Evolutionary conservation across 2,797 vertebrate genomes (phyloP), one percentile per base, ranked within the genome.

Genomic region (Potorous gilbertii): DNA sequence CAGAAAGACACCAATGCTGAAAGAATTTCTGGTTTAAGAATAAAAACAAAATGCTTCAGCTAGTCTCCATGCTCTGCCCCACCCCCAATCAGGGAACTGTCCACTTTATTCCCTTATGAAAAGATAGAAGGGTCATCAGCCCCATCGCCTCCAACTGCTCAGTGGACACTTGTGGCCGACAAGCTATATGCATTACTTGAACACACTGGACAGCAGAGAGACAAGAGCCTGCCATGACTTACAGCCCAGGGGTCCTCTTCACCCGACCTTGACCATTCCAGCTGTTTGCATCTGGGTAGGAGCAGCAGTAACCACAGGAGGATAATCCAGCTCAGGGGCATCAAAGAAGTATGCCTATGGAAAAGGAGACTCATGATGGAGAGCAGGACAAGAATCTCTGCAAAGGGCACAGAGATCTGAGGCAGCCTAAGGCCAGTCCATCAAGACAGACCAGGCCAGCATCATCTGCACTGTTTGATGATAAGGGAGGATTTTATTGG

Each of bases 291-390:
- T 98, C 59, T 95, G 97, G 94, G 96, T 91, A 27, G 97, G 59
- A 93, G 96, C 92, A 27, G 97, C 55, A 74, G 59, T 92, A 28
- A 91, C 0, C 87, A 92, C 14, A 62, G 95, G 96, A 46, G 97
- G 93, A 81, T 97, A 96, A 87, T 96, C 96, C 62, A 96, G 55
- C 95, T 99, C 98, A 91, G 99, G 99, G 90, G 98, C 98, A 98
- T 99, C 99, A 98, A 99, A 99, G 98, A 99, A 99, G 98, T 99
- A 99, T 0, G 98, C 98, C 99, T 99, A 95, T 0, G 10, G 92
- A 87, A 66, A 92, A 91, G 91, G 93, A 94, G 59, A 93, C 3
- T 24, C 55, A 12, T 0, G 3, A 74, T 6, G 16, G 52, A 29
- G 62, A 31, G 62, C 14, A 14, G 31, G 29, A 5, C 13, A 62